phyloP scores from a whole-genome alignment of 1,140 invertebrate species.

The Scaptomyza montana region DNA sequence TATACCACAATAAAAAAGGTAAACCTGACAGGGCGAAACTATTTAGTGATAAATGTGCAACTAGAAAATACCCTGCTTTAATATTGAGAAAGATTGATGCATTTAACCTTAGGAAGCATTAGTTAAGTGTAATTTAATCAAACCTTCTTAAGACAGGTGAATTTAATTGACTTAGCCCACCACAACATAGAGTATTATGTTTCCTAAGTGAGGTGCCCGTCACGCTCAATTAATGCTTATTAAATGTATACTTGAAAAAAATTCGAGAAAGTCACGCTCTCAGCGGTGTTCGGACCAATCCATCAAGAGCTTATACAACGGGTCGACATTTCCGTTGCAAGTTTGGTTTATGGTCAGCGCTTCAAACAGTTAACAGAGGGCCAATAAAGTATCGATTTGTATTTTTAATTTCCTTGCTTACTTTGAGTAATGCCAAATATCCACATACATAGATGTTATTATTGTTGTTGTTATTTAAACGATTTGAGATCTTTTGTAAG shows the following conservation, averaged over 20 bases:
- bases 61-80: slow-evolving; percentile 12
- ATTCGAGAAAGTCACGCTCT: slow-evolving; percentile 43
- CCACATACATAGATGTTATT: slow-evolving; percentile 10
- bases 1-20: slow-evolving; percentile 23
- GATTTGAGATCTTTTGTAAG: slow-evolving; percentile 30
- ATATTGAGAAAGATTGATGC: no score
- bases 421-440: slow-evolving; percentile 37
- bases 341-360: slow-evolving; percentile 31
- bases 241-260: slow-evolving; percentile 15
- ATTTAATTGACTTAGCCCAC: no score
- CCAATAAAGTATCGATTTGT: slow-evolving; percentile 39
- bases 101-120: not conserved
- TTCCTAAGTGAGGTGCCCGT: slow-evolving; percentile 4
- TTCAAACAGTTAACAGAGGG: slow-evolving; percentile 11
- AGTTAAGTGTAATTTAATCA: no score
- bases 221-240: slow-evolving; percentile 29
- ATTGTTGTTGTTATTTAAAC: slow-evolving; percentile 11
- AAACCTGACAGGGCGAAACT: not conserved
- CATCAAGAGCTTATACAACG: slow-evolving; percentile 28
- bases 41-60: not conserved
- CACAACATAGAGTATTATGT: not conserved
- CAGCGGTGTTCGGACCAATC: slow-evolving; percentile 19
- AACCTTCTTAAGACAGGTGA: no score
- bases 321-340: slow-evolving; percentile 47
- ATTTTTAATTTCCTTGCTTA: slow-evolving; percentile 32